Evolutionary conservation across 2,113 vertebrate genomes (phyloP), one percentile per base, ranked within the genome.

Genomic region (Crotalus horridus): DNA sequence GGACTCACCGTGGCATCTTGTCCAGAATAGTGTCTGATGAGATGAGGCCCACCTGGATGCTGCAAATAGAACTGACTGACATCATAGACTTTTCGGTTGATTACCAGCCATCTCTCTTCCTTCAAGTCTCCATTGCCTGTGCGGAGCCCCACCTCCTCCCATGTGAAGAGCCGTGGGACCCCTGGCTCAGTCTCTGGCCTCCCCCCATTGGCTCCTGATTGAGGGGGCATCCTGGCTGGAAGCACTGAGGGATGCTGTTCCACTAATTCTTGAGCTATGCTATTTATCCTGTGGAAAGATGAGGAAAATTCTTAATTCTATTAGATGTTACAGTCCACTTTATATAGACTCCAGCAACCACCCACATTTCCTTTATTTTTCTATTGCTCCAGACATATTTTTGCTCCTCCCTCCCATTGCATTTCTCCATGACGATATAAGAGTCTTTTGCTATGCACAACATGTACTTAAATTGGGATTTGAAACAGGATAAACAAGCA

Each of bases 31-130:
- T 98, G 98, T 48, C 93, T 91, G 64, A 98, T 91, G 21, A 98
- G 96, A 4, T 97, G 94, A 26, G 94, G 95, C 86, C 98, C 98
- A 6, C 98, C 98, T 0, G 98, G 98, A 91, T 98, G 98, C 0
- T 20, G 92, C 59, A 90, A 92, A 69, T 54, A 64, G 29, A 69
- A 69, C 29, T 69, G 29, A 15, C 61, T 69, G 12, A 69, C 90
- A 91, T 98, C 93, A 3, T 98, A 98, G 91, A 98, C 97, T 39
- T 97, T 98, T 92, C 98, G 97, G 90, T 98, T 94, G 0, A 98
- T 95, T 91, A 98, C 98, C 11, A 98, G 95, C 98, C 98, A 98
- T 17, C 95, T 96, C 90, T 97, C 93, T 91, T 1, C 85, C 88
- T 93, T 93, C 55, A 89, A 85, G 7, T 91, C 85, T 4, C 86